phyloP scores from a whole-genome alignment of 2,888 invertebrate species.

The Penaeus monodon region DNA sequence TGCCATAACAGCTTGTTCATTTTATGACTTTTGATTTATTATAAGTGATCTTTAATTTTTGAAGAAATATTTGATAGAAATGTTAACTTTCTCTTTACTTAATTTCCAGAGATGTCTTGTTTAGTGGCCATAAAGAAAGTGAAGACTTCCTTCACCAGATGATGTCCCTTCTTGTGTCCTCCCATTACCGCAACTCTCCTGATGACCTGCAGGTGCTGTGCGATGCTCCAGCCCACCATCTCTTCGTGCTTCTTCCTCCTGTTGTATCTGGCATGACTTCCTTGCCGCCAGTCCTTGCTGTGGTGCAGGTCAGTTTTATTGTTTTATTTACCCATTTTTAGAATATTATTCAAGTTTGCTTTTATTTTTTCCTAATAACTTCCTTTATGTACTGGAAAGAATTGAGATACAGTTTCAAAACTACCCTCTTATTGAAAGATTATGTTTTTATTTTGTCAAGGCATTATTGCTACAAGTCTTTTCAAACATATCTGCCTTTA shows the following conservation, averaged over 20 bases:
- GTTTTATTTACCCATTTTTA: not conserved
- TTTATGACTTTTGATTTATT: no score
- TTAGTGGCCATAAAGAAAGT: slow-evolving; percentile 91
- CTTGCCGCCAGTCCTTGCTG: slow-evolving; percentile 87
- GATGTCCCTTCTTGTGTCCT: slow-evolving; percentile 95
- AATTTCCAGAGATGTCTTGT: slow-evolving; percentile 83
- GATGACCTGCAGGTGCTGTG: slow-evolving; percentile 98
- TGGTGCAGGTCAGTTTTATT: slow-evolving; percentile 51
- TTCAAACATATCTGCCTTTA: no score
- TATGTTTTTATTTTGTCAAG: no score
- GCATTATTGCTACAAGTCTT: no score
- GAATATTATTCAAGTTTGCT: not conserved
- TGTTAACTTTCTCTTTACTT: not conserved
- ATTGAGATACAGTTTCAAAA: no score
- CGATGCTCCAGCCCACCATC: slow-evolving; percentile 98
- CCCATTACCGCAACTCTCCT: slow-evolving; percentile 99
- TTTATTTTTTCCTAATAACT: not conserved
- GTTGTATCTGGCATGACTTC: slow-evolving; percentile 76
- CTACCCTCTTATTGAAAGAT: no score
- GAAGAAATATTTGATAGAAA: not conserved
- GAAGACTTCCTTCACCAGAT: slow-evolving; percentile 78
- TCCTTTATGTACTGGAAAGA: not conserved
- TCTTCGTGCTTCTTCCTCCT: slow-evolving; percentile 94
- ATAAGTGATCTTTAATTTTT: not conserved
- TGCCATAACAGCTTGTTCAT: no score